Evolutionary conservation across 2,797 vertebrate genomes (phyloP).

Genomic region (Cichlasoma orientale): DNA sequence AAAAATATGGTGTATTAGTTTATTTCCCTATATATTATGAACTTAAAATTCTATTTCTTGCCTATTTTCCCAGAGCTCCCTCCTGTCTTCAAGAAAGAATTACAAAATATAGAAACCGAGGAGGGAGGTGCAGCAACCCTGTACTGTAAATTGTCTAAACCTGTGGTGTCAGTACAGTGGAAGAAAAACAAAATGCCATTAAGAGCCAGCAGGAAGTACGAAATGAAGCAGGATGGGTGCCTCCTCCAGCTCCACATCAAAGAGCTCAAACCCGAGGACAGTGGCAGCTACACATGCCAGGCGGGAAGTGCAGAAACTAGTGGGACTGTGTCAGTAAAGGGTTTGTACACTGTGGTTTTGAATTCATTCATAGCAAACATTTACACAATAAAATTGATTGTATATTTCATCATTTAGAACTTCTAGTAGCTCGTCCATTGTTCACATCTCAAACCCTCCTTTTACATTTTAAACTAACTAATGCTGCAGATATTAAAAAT

Average conservation of each 20-base stretch:
- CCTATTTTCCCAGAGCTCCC: conserved; percentile 1
- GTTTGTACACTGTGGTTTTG: conserved; percentile 8
- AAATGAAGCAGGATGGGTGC: conserved; percentile 63
- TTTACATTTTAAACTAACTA: no score
- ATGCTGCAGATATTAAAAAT: no score
- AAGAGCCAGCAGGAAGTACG: conserved; percentile 77
- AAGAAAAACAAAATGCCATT: conserved; percentile 80
- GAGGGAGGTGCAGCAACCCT: conserved; percentile 77
- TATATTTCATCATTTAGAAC: not conserved
- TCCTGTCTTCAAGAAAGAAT: conserved; percentile 49
- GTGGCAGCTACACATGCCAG: conserved; percentile 83
- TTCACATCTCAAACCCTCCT: not conserved
- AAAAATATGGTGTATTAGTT: not conserved
- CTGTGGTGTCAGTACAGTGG: conserved; percentile 76
- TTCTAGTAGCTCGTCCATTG: not conserved
- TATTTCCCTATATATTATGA: not conserved
- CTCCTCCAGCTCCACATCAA: conserved; percentile 40
- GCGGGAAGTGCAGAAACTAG: conserved; percentile 52
- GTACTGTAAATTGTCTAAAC: conserved; percentile 81
- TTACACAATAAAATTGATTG: not conserved
- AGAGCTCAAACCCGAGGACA: conserved; percentile 81
- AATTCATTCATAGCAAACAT: not conserved
- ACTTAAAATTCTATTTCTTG: not conserved
- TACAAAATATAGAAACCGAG: conserved; percentile 77
- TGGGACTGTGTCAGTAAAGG: conserved; percentile 47